phyloP scores from a whole-genome alignment of 2,888 invertebrate genomes.

The Aspidiotus destructor region DNA sequence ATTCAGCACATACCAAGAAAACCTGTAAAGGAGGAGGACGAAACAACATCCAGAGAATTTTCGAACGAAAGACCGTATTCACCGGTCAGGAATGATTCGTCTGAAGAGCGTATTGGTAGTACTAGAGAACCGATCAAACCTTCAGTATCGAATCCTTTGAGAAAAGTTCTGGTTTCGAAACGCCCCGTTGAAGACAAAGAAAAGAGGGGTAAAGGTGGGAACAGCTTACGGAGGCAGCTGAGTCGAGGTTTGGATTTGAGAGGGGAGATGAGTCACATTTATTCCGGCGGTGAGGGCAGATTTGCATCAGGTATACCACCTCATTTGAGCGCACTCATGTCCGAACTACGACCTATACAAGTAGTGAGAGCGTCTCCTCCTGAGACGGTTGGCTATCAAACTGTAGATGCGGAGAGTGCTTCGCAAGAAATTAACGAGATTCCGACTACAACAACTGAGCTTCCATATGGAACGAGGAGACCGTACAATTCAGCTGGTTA shows the following conservation, averaged over 20 bases:
- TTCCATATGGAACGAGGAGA: constrained; percentile 33
- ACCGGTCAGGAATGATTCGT: not conserved
- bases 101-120: constrained; percentile 3
- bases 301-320: constrained; percentile 28
- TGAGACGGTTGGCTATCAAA: constrained; percentile 13
- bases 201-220: constrained; percentile 30
- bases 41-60: constrained; percentile 1
- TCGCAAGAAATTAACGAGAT: constrained; percentile 26
- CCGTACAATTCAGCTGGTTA: constrained; percentile 23
- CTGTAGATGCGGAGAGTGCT: constrained; percentile 21
- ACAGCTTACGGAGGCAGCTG: constrained; percentile 34
- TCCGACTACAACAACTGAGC: constrained; percentile 26
- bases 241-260: constrained; percentile 15
- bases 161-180: constrained; percentile 37
- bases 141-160: constrained; percentile 10
- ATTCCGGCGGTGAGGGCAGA: constrained; percentile 31
- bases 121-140: not conserved
- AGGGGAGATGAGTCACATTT: constrained; percentile 23
- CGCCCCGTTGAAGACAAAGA: constrained; percentile 35
- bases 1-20: constrained; percentile 38
- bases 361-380: constrained; percentile 18
- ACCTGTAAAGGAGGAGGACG: constrained; percentile 19
- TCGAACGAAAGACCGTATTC: not conserved
- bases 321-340: constrained; percentile 34
- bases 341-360: constrained; percentile 33